Evolutionary conservation across 30 jellyfish, hydroid and myxozoan genomes (phyloP), one percentile per base, ranked within the genome.

Genomic region (Aurelia aurita): DNA sequence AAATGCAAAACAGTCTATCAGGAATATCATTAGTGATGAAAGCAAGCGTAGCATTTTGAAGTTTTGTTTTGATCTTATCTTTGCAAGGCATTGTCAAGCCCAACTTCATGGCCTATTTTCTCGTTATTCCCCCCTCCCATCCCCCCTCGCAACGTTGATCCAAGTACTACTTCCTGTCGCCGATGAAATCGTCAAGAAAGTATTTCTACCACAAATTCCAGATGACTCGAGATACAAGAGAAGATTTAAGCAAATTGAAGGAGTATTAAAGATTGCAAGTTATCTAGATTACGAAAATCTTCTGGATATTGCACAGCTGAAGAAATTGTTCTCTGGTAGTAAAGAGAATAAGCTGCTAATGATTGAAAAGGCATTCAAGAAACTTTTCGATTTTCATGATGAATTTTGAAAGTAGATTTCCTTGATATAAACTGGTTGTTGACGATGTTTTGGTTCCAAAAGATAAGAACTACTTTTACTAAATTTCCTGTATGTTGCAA

Each of bases 21-120:
- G 28, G 53, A 49, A 16, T 15, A 7, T 77, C 34, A 21, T 60
- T 10, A 58, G 58, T 39, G 80, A 77, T 31, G 21, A 34, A 19
- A 21, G 13, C 7, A 77, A 60, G 53, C 43, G 22, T 10, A 53
- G 69, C 16, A 23, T 81, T 20, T 53, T 81, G 43, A 49, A 55
- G 59, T 68, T 81, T 59, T 32, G 46, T 31, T 81, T 72, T 49
- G 91, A 81, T 35, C 25, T 81, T 44, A 68, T 67, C 54, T 44
- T 66, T 22, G 84, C 85, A 27, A 54, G 84, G 65, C 34, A 46
- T 35, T 11, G 31, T n/a, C 63, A 46, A 58, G 85, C 80, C n/a
- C 39, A 54, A 43, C 28, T 23, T 19, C 85, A 74, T 59, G 31
- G 72, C 26, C 35, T 49, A 19, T 74, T 51, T 29, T 13, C n/a